Base-by-base conservation (phyloP, 1,140 invertebrate genomes). In the Tyrophagus putrescentiae region DNA sequence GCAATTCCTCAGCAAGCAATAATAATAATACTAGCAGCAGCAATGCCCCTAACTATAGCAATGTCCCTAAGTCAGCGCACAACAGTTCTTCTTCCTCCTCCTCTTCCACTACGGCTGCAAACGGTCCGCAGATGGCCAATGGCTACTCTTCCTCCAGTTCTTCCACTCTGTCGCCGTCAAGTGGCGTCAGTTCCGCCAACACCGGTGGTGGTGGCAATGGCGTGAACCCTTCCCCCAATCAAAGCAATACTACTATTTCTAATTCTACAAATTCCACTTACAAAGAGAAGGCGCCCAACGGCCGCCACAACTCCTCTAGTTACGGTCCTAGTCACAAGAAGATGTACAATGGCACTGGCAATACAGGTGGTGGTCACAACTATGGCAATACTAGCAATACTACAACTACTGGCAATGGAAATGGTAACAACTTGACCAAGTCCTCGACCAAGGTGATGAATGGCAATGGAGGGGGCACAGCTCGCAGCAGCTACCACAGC, bases 261-360 rank as follows among this genome's bases (percentile, higher is more conserved):
- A 18, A 29, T 48, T 48, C 45, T 7, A n/a, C n/a, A n/a, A n/a
- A n/a, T n/a, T n/a, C n/a, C n/a, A n/a, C n/a, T n/a, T n/a, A n/a
- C n/a, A 48, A 48, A 7, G 45, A 18, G 31, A 18, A 7, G 31
- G 9, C 45, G 45, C 21, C 21, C 23, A 48, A 18, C 21, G 23
- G 21, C 31, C 7, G 45, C 21, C 36, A 39, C n/a, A n/a, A n/a
- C n/a, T n/a, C n/a, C 21, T 39, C 36, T 13, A 39, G 21, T 48
- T 48, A 48, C 25, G 2, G 28, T 33, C 28, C 13, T 54, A 13
- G 25, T 54, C 3, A 54, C 27, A 54, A 54, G 27, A 54, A 54
- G 25, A 54, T 54, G 27, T 54, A 54, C 31, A 13, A 54, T 31
- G 27, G 13, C 9, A 54, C 32, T 54, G 27, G 52, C 52, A 13